Evolutionary conservation across 1,140 invertebrate genomes (phyloP).

Genomic region (Adelges cooleyi): DNA sequence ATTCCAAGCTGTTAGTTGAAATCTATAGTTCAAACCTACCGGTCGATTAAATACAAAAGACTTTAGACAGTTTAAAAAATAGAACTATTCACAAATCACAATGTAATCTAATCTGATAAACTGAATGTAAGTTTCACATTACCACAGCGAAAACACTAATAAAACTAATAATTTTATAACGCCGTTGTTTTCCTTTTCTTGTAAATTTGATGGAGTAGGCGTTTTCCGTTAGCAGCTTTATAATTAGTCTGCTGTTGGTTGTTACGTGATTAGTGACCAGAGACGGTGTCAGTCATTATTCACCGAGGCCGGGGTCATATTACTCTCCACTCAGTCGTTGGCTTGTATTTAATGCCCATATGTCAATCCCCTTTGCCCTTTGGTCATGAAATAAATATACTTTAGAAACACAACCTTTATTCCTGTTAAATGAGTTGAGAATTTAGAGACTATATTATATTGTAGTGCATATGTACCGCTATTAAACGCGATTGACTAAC

Average conservation of each 20-base stretch:
- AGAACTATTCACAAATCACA: no score
- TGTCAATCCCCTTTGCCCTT: background rate
- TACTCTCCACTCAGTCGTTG: constrained; percentile 7
- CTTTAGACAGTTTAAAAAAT: background rate
- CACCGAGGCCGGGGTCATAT: background rate
- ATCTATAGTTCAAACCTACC: no score
- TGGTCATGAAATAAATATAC: background rate
- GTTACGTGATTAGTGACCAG: background rate
- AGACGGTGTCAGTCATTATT: constrained; percentile 12
- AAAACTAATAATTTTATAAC: background rate
- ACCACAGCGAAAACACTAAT: background rate
- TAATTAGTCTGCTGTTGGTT: constrained; percentile 17
- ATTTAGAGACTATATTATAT: no score
- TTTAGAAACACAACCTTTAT: background rate
- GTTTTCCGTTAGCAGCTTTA: background rate
- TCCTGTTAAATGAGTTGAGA: background rate
- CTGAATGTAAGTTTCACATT: constrained; percentile 2
- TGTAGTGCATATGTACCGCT: no score
- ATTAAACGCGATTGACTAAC: no score
- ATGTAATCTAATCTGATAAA: no score
- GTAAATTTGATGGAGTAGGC: background rate
- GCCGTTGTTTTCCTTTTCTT: background rate
- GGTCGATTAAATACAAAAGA: background rate
- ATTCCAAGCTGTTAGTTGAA: no score
- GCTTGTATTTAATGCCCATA: background rate